Evolutionary conservation across 2,113 vertebrate genomes (phyloP), one percentile per base, ranked within the genome.

Genomic region (Pomatorhinus ruficollis): DNA sequence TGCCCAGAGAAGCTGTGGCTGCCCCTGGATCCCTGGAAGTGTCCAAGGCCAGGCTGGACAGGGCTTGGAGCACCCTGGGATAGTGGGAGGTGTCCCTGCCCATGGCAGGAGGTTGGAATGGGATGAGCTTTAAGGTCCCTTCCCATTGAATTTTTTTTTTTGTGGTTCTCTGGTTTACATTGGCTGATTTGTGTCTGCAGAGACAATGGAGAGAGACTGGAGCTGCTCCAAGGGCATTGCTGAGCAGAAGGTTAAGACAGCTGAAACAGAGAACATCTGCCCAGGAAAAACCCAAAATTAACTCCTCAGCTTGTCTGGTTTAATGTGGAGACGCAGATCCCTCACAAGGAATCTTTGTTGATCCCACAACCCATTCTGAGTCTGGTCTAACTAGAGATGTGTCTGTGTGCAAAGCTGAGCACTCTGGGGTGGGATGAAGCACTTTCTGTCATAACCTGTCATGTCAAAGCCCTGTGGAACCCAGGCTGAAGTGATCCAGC

Each of bases 401-500:
- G n/a, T n/a, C 90, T 79, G 44, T 13, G 57, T 24, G 69, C 49
- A 31, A 53, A 63, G 83, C 84, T 94, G 94, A 96, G 87, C 56
- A 12, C 93, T 83, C 33, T 8, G 5, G 59, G 24, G 69, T 66
- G n/a, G 93, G 83, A 95, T 42, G 85, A 94, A 96, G 83, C 72
- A 47, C 65, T 88, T 39, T 31, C 11, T 93, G 93, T 61, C 95
- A 61, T 23, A 75, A 37, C 42, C 21, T 60, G 87, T 82, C 95
- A 53, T 17, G 60, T 85, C 39, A 3, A 15, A 66, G 53, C 53
- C 69, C 83, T 45, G 82, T 47, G 83, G 21, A 31, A 31, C 61
- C 86, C 54, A 87, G 79, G 83, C 65, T 97, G 97, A 80, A 70
- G 50, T 40, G 91, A 87, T 95, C 89, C 96, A 95, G 45, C 83